Base-by-base conservation (phyloP, 64 coral and sea anemone genomes). In the Astreopora myriophthalma region DNA sequence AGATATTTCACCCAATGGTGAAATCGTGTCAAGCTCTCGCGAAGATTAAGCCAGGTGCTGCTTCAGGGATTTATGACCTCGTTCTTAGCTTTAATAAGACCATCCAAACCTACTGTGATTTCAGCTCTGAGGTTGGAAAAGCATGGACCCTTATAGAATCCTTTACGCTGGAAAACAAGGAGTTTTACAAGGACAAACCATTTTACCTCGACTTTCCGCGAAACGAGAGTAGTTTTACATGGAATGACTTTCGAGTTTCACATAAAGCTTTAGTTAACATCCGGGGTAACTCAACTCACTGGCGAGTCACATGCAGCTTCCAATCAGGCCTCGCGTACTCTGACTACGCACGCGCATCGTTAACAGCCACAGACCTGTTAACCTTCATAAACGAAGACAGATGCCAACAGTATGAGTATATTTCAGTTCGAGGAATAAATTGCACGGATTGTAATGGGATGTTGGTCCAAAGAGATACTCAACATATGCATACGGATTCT, bases 141-240 rank as follows among this genome's bases (percentile, higher is more conserved):
- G 76, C 66, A 3, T 91, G 89, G 89, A 91, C 89, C 8, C 76
- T 91, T 1, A 91, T 91, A 19, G 89, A 91, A 27, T 91, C 89
- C 1, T 91, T 91, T 17, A 71, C 89, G 25, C 46, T 91, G 8
- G 39, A 11, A 65, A 91, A 91, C 69, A 81, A 60, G 0, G 29
- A 31, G 10, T 3, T 73, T 39, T 80, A 81, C 34, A 23, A 20
- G 0, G 37, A 48, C n/a, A 64, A 89, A 89, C 73, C 75, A 4
- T 89, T 89, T 49, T 89, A 79, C 48, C 33, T 33, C 23, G 55
- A 89, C 26, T 48, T 67, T 32, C 74, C 87, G 2, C 55, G 55
- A 32, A 44, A 89, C 34, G 87, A 89, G 8, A 38, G 10, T 17
- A 83, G 13, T 38, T 83, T 83, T 22, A 83, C 34, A 19, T 83